Conservation (phyloP, 1,140 invertebrate genomes). For the Drosophila ananassae region DNA sequence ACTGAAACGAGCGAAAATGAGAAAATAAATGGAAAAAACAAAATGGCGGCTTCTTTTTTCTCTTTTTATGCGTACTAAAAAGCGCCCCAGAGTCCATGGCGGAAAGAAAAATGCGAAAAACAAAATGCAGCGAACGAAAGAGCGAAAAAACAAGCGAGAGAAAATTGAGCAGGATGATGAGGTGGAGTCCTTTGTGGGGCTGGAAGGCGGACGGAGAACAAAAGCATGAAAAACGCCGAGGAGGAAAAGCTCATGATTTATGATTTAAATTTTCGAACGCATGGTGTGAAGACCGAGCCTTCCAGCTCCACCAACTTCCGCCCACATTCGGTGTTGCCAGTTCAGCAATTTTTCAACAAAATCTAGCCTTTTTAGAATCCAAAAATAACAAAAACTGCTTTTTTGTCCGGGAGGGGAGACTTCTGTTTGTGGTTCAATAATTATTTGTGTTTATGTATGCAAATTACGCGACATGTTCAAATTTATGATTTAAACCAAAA, state of each 20-base stretch:
- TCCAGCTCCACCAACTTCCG: slow-evolving; percentile 27
- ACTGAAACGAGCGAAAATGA: slow-evolving; percentile 71
- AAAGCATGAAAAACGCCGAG: slow-evolving; percentile 68
- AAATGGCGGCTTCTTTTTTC: slow-evolving; percentile 75
- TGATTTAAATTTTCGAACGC: slow-evolving; percentile 76
- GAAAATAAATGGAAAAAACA: slow-evolving; percentile 79
- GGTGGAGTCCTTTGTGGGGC: neutral
- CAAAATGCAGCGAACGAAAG: slow-evolving; percentile 64
- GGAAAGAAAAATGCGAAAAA: slow-evolving; percentile 79
- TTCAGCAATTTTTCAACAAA: slow-evolving; percentile 25
- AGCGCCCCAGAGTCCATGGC: slow-evolving; percentile 58
- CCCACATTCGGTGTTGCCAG: slow-evolving; percentile 25
- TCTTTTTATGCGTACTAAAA: slow-evolving; percentile 82
- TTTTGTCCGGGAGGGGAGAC: neutral
- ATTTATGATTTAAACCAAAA: neutral
- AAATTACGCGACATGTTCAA: neutral
- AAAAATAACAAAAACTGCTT: neutral
- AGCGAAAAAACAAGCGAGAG: slow-evolving; percentile 41
- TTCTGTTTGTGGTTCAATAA: slow-evolving; percentile 10
- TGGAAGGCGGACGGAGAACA: slow-evolving; percentile 2
- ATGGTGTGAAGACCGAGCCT: slow-evolving; percentile 70
- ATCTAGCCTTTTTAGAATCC: slow-evolving; percentile 1
- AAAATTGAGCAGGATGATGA: neutral
- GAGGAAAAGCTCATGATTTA: slow-evolving; percentile 82
- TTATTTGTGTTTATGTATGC: slow-evolving; percentile 12